Conservation (phyloP, 2,888 invertebrate species). For the Ceramica pisi region DNA sequence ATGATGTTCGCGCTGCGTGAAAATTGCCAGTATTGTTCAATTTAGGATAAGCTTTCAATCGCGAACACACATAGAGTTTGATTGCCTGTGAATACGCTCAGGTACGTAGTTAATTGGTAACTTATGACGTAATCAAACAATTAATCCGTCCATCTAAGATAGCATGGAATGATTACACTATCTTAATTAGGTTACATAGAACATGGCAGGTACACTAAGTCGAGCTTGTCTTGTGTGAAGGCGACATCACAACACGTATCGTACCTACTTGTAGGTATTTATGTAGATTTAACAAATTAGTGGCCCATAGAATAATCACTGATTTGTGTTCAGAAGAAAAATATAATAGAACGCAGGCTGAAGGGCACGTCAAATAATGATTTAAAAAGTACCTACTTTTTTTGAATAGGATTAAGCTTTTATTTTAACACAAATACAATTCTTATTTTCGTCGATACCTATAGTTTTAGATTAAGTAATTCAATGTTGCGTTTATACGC, state of each 20-base stretch:
- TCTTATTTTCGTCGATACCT: not conserved
- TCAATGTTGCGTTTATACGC: too few relatives aligned
- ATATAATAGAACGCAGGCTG: too few relatives aligned
- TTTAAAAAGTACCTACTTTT: too few relatives aligned
- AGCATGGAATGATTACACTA: slow-evolving; percentile 33
- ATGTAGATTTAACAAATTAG: not conserved
- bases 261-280: not conserved
- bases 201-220: slow-evolving; percentile 41
- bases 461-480: not conserved
- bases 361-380: too few relatives aligned
- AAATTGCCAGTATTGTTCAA: slow-evolving; percentile 9
- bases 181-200: slow-evolving; percentile 46
- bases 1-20: slow-evolving; percentile 6
- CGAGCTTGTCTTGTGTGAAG: not conserved
- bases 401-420: too few relatives aligned
- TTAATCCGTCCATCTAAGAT: slow-evolving; percentile 49
- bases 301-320: not conserved
- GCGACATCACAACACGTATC: not conserved
- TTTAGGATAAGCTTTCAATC: slow-evolving; percentile 35
- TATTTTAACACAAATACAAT: too few relatives aligned
- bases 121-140: slow-evolving; percentile 54
- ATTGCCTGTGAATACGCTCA: slow-evolving; percentile 20
- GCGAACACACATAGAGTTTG: slow-evolving; percentile 17
- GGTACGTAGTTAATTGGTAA: slow-evolving; percentile 43
- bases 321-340: too few relatives aligned